Evolutionary conservation across 2,888 invertebrate species (phyloP).

Genomic region (Sarcophaga variegata): DNA sequence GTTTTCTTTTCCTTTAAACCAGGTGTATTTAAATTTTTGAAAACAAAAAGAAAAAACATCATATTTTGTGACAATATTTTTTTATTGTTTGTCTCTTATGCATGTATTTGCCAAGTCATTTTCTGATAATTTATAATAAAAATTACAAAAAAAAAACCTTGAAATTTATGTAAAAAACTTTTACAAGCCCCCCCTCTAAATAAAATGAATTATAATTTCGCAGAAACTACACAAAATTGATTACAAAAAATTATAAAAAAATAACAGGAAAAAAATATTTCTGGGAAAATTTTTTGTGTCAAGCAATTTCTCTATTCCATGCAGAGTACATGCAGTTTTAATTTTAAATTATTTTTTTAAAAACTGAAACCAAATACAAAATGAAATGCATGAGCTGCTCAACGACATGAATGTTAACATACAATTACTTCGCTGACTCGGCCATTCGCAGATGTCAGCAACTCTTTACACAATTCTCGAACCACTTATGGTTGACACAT

Average conservation of each 20-base stretch:
- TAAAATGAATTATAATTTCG: neutral
- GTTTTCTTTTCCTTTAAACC: constrained; percentile 27
- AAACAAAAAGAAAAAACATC: neutral
- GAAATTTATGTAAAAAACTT: neutral
- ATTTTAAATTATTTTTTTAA: no score
- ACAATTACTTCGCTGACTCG: no score
- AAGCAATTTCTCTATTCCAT: neutral
- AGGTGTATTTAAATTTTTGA: constrained; percentile 52
- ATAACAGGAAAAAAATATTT: neutral
- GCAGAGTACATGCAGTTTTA: no score
- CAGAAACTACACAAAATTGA: neutral
- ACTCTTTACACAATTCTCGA: no score
- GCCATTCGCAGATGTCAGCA: no score
- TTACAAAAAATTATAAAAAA: neutral
- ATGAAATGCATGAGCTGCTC: no score
- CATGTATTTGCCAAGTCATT: constrained; percentile 62
- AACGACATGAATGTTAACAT: no score
- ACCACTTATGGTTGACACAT: no score
- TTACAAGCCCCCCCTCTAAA: neutral
- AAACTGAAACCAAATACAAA: no score
- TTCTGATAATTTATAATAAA: constrained; percentile 65
- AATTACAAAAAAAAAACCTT: neutral
- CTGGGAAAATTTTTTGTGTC: neutral
- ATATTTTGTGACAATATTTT: constrained; percentile 45
- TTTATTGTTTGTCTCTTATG: constrained; percentile 9